These are phyloP conservation scores for Acridotheres tristis DNA, from an alignment of 2,797 vertebrate genomes.

Conservation along the genomic window DNA sequence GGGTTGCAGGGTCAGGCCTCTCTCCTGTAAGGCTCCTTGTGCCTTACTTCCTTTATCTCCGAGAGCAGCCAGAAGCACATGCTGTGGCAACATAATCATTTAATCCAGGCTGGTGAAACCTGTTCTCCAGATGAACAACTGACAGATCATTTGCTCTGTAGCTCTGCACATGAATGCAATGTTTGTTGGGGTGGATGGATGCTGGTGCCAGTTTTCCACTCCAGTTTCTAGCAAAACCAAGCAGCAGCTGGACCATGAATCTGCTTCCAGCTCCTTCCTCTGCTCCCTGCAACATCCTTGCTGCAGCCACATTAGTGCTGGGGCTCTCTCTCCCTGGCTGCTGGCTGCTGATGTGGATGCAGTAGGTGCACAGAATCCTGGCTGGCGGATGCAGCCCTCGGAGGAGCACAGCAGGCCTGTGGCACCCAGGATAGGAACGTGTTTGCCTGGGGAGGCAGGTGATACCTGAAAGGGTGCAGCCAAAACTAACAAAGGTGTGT, in stretches of 20 bases:
- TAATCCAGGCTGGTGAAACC: slow-evolving; percentile 67
- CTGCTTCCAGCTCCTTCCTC: not conserved
- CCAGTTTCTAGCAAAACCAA: not conserved
- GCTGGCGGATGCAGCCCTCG: fast-evolving
- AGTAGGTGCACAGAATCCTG: not conserved
- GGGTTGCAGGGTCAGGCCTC: not conserved
- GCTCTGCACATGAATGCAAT: slow-evolving; percentile 27
- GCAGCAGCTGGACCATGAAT: not conserved
- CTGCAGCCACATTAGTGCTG: not conserved
- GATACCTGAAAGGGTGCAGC: slow-evolving; percentile 58
- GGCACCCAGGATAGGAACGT: not conserved
- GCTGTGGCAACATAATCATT: slow-evolving; percentile 64
- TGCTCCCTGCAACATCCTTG: not conserved
- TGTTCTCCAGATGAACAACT: slow-evolving; percentile 42
- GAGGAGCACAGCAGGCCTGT: not conserved
- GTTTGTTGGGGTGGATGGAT: slow-evolving; percentile 30
- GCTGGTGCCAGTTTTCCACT: slow-evolving; percentile 21
- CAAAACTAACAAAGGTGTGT: slow-evolving; percentile 69
- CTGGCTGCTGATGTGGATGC: not conserved
- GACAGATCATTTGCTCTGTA: slow-evolving; percentile 20
- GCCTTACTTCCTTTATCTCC: slow-evolving; percentile 47
- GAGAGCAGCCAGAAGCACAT: slow-evolving; percentile 57
- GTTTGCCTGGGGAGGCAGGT: slow-evolving; percentile 50
- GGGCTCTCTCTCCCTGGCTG: not conserved
- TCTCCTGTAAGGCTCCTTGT: not conserved